Evolutionary conservation across 2,113 vertebrate species (phyloP), one percentile per base, ranked within the genome.

Genomic region (Motacilla tschutschensis): DNA sequence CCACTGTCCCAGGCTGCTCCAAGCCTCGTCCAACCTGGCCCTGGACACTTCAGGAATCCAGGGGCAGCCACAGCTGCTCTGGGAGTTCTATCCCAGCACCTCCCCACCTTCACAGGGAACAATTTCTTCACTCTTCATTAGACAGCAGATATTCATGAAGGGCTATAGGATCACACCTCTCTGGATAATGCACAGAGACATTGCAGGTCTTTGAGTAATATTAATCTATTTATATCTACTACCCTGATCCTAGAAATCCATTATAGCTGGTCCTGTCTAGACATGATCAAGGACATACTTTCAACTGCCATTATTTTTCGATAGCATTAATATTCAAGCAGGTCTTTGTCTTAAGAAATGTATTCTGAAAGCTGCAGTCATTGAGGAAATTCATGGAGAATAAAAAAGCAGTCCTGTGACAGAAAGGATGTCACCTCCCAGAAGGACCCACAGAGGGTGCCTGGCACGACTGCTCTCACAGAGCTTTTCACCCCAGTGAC

Each of bases 181-280:
- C 47, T 84, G 63, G 67, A 25, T 86, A 73, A 69, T 43, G 55
- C 44, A 55, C 0, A 35, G 48, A 82, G 72, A 15, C 20, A 3
- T 63, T 77, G 43, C 75, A 72, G 75, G 79, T 70, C 53, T 85
- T 60, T 87, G 64, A 92, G 79, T 79, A 85, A 83, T 74, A 79
- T 82, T 82, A 62, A 82, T 79, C 93, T 87, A 87, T 92, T 95
- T 92, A 82, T 90, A 93, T 83, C 91, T 70, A 41, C 87, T 92
- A 77, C 85, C 82, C 85, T n/a, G 76, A n/a, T 92, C 57, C 79
- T 85, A 58, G 79, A 74, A 92, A 94, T 85, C 57, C 60, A 74
- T 92, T 94, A 85, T 70, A 90, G 67, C 64, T 59, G 60, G 44
- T 71, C 83, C 72, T 94, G 91, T 93, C 93, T 94, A 89, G 94